phyloP scores from a whole-genome alignment of 2,888 invertebrate species.

The Nemurella pictetii region DNA sequence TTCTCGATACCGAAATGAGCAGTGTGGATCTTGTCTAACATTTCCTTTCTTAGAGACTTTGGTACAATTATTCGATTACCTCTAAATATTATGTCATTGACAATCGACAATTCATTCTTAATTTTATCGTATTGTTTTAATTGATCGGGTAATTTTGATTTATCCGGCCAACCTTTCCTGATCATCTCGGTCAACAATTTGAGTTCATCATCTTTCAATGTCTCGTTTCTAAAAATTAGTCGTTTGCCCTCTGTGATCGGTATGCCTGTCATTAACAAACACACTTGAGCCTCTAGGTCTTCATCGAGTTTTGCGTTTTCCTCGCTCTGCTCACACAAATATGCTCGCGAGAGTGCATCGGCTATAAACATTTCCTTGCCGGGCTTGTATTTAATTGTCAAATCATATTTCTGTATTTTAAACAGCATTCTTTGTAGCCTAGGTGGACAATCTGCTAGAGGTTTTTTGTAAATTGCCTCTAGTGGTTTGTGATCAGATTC shows the following conservation, averaged over 20 bases:
- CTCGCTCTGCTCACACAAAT: conserved; percentile 32
- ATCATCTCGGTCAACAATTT: no score
- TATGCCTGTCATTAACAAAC: no score
- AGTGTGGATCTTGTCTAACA: background rate
- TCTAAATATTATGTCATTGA: no score
- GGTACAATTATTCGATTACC: no score
- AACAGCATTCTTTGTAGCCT: conserved; percentile 43
- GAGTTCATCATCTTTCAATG: no score
- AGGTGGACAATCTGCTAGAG: conserved; percentile 34
- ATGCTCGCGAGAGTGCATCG: conserved; percentile 43
- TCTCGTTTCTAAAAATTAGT: no score
- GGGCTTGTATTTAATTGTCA: conserved; percentile 38
- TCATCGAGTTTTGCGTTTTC: background rate
- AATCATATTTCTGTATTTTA: conserved; percentile 39
- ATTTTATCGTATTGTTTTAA: no score
- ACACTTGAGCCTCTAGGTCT: no score
- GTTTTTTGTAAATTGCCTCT: conserved; percentile 44
- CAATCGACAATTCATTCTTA: no score
- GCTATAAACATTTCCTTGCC: conserved; percentile 42
- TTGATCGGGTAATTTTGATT: no score
- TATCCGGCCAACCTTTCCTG: no score
- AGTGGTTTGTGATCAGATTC: conserved; percentile 47
- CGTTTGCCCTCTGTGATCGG: no score
- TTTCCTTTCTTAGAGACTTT: background rate
- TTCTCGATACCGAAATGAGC: background rate